phyloP scores from a whole-genome alignment of 2,888 invertebrate species.

The Parthenolecanium corni region DNA sequence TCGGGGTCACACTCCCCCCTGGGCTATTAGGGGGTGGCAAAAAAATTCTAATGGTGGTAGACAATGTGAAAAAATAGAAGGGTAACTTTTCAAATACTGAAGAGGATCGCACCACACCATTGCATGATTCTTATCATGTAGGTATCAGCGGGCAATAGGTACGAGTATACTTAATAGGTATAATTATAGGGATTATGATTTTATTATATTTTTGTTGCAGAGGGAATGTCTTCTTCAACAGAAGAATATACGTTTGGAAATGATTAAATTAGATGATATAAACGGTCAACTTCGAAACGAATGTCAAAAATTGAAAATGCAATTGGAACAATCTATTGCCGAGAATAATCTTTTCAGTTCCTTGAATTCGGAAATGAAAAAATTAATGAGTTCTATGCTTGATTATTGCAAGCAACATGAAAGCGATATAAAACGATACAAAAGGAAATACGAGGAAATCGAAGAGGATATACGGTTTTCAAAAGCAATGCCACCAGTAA shows the following conservation, averaged over 20 bases:
- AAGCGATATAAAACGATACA: slow-evolving; percentile 23
- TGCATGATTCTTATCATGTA: too few relatives aligned
- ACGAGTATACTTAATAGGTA: too few relatives aligned
- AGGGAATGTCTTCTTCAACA: slow-evolving; percentile 17
- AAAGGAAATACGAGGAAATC: slow-evolving; percentile 24
- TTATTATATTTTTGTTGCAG: background rate
- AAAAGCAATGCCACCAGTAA: slow-evolving; percentile 19
- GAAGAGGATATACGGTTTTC: slow-evolving; percentile 22
- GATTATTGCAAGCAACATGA: slow-evolving; percentile 25
- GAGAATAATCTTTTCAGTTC: slow-evolving; percentile 21
- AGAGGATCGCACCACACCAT: too few relatives aligned
- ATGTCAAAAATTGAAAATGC: slow-evolving; percentile 20
- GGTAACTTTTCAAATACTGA: too few relatives aligned
- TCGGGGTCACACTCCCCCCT: too few relatives aligned
- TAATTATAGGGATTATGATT: too few relatives aligned
- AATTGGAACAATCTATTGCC: slow-evolving; percentile 18
- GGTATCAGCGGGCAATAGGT: too few relatives aligned
- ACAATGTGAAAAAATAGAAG: too few relatives aligned
- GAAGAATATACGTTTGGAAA: slow-evolving; percentile 20
- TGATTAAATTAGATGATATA: slow-evolving; percentile 19
- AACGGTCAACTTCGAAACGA: slow-evolving; percentile 20
- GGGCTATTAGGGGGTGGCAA: too few relatives aligned
- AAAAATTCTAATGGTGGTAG: too few relatives aligned
- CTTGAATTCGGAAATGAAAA: slow-evolving; percentile 23
- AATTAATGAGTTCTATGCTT: slow-evolving; percentile 24